Evolutionary conservation across 1,140 invertebrate genomes (phyloP).

Genomic region (Bemisia tabaci): DNA sequence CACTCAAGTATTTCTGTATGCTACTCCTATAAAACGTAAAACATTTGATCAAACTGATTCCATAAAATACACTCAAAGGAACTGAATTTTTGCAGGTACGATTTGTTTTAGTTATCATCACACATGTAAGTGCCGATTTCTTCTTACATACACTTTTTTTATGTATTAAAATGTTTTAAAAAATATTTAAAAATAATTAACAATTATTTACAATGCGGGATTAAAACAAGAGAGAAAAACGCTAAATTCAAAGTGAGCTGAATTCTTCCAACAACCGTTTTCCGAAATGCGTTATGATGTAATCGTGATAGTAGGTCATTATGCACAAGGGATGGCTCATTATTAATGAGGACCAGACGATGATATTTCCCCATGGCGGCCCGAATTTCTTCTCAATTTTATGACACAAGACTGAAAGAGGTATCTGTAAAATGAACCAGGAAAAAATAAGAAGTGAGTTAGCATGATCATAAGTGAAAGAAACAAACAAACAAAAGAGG

Average conservation of each 20-base stretch:
- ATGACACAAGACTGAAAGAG: conserved; percentile 57
- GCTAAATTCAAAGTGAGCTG: conserved; percentile 13
- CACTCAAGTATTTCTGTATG: too few relatives aligned
- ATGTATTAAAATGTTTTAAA: too few relatives aligned
- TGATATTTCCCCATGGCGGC: conserved; percentile 63
- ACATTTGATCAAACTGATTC: too few relatives aligned
- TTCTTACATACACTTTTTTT: too few relatives aligned
- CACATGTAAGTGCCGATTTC: too few relatives aligned
- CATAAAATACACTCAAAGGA: neutral
- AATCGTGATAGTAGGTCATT: conserved; percentile 99
- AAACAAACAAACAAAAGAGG: too few relatives aligned
- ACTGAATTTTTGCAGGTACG: neutral
- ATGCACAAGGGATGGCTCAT: conserved; percentile 95
- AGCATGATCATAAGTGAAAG: too few relatives aligned
- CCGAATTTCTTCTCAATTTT: conserved; percentile 50
- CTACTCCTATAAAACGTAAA: too few relatives aligned
- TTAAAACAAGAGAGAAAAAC: too few relatives aligned
- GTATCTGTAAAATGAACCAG: conserved; percentile 48
- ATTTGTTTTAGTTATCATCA: too few relatives aligned
- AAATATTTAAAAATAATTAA: too few relatives aligned
- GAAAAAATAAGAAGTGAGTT: too few relatives aligned
- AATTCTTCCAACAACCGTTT: conserved; percentile 38
- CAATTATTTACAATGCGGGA: neutral
- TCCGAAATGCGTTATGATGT: conserved; percentile 66
- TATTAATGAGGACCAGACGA: conserved; percentile 78